phyloP scores from a whole-genome alignment of 2,888 invertebrate genomes.

The Lasioglossum leucozonium region DNA sequence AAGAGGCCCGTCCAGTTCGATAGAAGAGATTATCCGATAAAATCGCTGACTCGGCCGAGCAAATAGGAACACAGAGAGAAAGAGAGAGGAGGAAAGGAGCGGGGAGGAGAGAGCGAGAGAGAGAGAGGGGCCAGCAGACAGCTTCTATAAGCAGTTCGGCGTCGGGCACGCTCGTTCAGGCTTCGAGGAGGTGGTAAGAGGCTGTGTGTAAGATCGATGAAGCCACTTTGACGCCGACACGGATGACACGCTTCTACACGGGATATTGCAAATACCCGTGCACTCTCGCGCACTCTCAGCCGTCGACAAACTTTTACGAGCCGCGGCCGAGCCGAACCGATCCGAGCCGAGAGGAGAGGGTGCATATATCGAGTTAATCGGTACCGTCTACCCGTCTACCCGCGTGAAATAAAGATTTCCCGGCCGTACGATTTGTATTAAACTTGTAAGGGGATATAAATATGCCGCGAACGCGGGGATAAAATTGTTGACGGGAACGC shows the following conservation, averaged over 20 bases:
- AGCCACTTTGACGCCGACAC: constrained; percentile 67
- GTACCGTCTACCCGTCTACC: constrained; percentile 12
- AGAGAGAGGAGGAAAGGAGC: background rate
- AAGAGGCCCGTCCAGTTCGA: constrained; percentile 39
- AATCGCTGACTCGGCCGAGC: constrained; percentile 53
- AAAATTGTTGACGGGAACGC: background rate
- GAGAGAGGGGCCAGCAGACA: constrained; percentile 3
- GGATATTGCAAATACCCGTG: constrained; percentile 62
- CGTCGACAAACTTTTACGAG: constrained; percentile 62
- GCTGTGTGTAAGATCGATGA: constrained; percentile 66
- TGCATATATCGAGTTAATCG: constrained; percentile 57
- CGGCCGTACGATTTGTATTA: constrained; percentile 18
- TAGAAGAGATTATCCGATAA: constrained; percentile 51
- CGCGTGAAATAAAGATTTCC: constrained; percentile 40
- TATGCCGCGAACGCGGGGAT: background rate
- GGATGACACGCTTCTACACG: constrained; percentile 60
- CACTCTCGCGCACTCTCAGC: constrained; percentile 57
- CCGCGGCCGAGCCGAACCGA: constrained; percentile 20
- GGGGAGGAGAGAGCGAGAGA: background rate
- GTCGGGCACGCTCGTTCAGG: constrained; percentile 53
- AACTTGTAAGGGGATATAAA: background rate
- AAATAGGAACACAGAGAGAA: constrained; percentile 40
- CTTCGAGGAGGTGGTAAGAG: constrained; percentile 63
- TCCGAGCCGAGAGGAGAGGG: constrained; percentile 15
- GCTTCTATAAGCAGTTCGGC: constrained; percentile 59